Percentiles rank a stretch among this genome's conserved stretches.
Evolutionary conservation across 2,797 vertebrate species (phyloP).

Genomic region (Brotula barbata): DNA sequence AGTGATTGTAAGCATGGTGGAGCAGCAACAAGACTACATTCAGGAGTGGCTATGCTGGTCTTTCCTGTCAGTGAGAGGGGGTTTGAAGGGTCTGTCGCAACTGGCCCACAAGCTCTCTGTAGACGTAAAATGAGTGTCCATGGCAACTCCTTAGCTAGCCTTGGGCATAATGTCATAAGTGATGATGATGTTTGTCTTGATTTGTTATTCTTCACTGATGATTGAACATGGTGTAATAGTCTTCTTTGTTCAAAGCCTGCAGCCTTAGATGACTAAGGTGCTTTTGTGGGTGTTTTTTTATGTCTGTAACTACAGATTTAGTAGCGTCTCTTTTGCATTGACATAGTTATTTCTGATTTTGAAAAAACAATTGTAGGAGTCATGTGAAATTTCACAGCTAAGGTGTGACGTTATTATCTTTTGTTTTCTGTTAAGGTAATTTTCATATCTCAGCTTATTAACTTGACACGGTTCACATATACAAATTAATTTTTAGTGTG

Average conservation of each 20-base stretch:
- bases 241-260: not conserved
- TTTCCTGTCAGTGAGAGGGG: not conserved
- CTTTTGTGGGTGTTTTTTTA: not conserved
- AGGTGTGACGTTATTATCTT: constrained; percentile 25
- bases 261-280: not conserved
- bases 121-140: constrained; percentile 52
- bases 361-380: constrained; percentile 13
- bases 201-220: constrained; percentile 13
- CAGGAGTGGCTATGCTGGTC: not conserved
- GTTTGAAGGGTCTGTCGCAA: not conserved
- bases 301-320: no score
- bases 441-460: no score
- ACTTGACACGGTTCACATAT: no score
- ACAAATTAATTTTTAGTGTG: no score
- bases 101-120: constrained; percentile 6
- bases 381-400: constrained; percentile 37
- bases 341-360: constrained; percentile 19
- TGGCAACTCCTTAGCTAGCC: constrained; percentile 52
- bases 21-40: not conserved
- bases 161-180: constrained; percentile 4
- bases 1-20: not conserved
- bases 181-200: not conserved
- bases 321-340: not conserved
- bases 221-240: not conserved
- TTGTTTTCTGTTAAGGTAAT: not conserved